Base-by-base conservation (phyloP, 2,797 vertebrate species). In the Borostomias antarcticus region DNA sequence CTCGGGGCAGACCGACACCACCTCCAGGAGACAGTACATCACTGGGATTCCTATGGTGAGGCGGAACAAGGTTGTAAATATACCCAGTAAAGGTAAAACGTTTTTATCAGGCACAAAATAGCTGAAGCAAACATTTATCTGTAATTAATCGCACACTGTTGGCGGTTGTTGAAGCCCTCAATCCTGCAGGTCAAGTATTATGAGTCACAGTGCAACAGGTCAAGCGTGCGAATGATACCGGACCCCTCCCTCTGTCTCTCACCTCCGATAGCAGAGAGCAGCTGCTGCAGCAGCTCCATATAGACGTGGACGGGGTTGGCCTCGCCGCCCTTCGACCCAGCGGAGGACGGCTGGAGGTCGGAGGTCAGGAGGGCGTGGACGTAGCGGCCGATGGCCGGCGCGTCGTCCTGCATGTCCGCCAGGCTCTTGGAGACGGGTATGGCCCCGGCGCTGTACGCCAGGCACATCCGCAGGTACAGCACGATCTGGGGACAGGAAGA, bases 1-100 rank as follows among this genome's bases (percentile, higher is more conserved):
- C 76, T 97, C 93, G 30, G 97, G 97, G 80, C 91, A 96, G 29
- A 98, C 95, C 0, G 97, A 97, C 76, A 99, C 93, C 73, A 95
- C 93, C 88, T 99, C 98, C 78, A 99, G 75, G 0, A 99, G 91
- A 86, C 96, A 98, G 83, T 99, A 99, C 96, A 99, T 98, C 58
- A 97, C 96, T 15, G 96, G 94, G 71, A 98, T 92, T 75, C 96
- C 98, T 99, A n/a, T n/a, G n/a, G n/a, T n/a, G n/a, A n/a, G n/a
- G n/a, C n/a, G n/a, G n/a, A n/a, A n/a, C n/a, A n/a, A n/a, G n/a
- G n/a, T n/a, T n/a, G n/a, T n/a, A n/a, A n/a, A n/a, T n/a, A n/a
- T n/a, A n/a, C n/a, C n/a, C n/a, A n/a, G n/a, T n/a, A n/a, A n/a
- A n/a, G n/a, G n/a, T n/a, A n/a, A n/a, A n/a, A n/a, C n/a, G n/a